Base-by-base conservation (phyloP, 2,113 vertebrate species). In the Danionella cerebrum region DNA sequence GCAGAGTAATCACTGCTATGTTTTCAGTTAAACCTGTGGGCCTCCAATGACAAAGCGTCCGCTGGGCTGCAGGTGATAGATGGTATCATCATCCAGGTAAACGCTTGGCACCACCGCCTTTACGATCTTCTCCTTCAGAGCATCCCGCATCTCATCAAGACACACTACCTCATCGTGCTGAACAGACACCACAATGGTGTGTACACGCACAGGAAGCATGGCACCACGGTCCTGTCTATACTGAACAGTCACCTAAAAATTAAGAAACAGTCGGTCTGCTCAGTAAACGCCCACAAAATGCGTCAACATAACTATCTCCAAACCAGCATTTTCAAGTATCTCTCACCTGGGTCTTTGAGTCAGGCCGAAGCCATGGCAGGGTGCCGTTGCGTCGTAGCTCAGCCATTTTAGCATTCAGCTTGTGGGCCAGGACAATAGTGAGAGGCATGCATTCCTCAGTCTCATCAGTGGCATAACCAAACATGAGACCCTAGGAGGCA, bases 371-470 rank as follows among this genome's bases (percentile, higher is more conserved):
- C 95, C 95, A 98, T 16, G 93, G 84, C 77, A 98, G 80, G 2
- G 85, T 88, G 2, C 92, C 90, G 5, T 88, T 86, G 1, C 95
- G 91, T 1, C 95, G 93, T 2, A 97, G 75, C 71, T 97, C 94
- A 0, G 95, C 93, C 89, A 98, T 84, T 74, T 93, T 97, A 57
- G 92, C 92, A 1, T 98, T 98, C 13, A 98, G 89, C 67, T 97
- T 95, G 82, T 98, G 95, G 0, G 95, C 95, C 73, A 97, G 83
- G 6, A 97, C 84, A 0, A 98, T 92, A 2, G 95, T 98, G 48
- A 98, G 90, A 0, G 95, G 95, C 95, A 98, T 98, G 72, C 94
- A 96, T 76, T 98, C 95, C 33, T 97, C 95, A 0, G 95, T 98
- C 84, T 98, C 95, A 8, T 98, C 91, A 1, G 94, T 96, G 71